Base-by-base conservation (phyloP, 2,888 invertebrate species). In the Sturmia bella region DNA sequence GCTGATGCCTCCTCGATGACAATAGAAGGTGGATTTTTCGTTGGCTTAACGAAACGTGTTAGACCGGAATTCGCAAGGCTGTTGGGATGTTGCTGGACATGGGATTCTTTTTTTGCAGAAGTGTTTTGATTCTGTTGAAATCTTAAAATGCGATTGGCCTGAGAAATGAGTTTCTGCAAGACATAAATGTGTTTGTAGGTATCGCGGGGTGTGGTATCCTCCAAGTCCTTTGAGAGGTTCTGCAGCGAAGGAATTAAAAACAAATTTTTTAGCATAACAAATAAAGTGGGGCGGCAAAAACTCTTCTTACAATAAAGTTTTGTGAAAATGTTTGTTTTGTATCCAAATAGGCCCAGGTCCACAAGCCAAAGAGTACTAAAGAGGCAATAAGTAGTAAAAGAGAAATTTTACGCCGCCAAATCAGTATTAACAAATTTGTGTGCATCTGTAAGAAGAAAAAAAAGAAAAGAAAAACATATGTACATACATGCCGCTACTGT, bases 391-490 rank as follows among this genome's bases (percentile, higher is more conserved):
- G 56, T 32, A 91, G 83, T 81, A 91, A 83, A 82, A 90, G 86
- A 21, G 91, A 89, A 77, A 91, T 86, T 86, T 91, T 91, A 73
- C 90, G 88, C 69, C 91, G 89, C 90, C 91, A 90, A 84, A 91
- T 86, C 77, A 89, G 85, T 85, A 89, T 87, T 69, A 90, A 84
- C 61, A 91, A 85, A 86, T 89, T 89, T 74, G 89, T 89, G 88
- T 90, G 90, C 91, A 91, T 91, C 90, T 91, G 85, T 32, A 85
- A 84, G 24, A 70, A n/a, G 70, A 52, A 15, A 15, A 64, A 37
- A 63, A 37, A 45, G 59, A 24, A 43, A 7, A 27, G 3, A 24
- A 2, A 27, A 2, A 50, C 13, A 21, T 12, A 50, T 21, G 7
- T 21, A 52, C 13, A 7, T 7, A 32, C 7, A 32, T 32, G 1